Evolutionary conservation across 92 coral and sea anemone species (phyloP), one percentile per base, ranked within the genome.

Genomic region (Metridium senile): DNA sequence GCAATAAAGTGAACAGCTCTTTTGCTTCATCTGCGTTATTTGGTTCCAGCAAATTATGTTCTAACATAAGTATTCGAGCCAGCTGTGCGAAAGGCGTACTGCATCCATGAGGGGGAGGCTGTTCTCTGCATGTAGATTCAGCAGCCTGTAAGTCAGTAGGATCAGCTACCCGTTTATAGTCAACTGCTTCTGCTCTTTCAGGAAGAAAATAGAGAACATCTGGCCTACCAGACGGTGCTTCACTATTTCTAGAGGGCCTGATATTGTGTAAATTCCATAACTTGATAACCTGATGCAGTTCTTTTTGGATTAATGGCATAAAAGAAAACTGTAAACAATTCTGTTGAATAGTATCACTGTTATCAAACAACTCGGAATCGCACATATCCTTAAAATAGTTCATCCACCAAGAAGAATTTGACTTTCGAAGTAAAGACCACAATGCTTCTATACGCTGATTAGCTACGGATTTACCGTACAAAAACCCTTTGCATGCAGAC

Each of bases 371-470:
- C 0, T 71, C 80, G 11, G 17, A 26, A 74, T 74, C 76, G 19
- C 52, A 20, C 49, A 72, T 29, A 23, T 71, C 85, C 27, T 80
- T 86, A 39, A 86, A 80, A 46, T 61, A 86, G 34, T 81, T 70
- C 29, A 80, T 86, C 90, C 83, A 86, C 86, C 89, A 85, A 43
- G 68, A 63, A 31, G 86, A 69, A 21, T 81, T 67, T n/a, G 74
- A 47, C 20, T 57, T 80, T 4, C 76, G 43, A 8, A 86, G 81
- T 19, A 68, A 45, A 28, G 82, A n/a, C 90, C 83, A 86, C 90
- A 82, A 81, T 3, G 54, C 74, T 46, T 80, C 86, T 43, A 86
- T 86, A 39, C 83, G 58, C 66, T 86, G 86, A n/a, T 86, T 86
- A 26, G 90, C 68, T 17, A 81, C 75, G 4, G 90, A 71, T 47